phyloP scores from a whole-genome alignment of 2,888 invertebrate species.

The Caradrina clavipalpis region DNA sequence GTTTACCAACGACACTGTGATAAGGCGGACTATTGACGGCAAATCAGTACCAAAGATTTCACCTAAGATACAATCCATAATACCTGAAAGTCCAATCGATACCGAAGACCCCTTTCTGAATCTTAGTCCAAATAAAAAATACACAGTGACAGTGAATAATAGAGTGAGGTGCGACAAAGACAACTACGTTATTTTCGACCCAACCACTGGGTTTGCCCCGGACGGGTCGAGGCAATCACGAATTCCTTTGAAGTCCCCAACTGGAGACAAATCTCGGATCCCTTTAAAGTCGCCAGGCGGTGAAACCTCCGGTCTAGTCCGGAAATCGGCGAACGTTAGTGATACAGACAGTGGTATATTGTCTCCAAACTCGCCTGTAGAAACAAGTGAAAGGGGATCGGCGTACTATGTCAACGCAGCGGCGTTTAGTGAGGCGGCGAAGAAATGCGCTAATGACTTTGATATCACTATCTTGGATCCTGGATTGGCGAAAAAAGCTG shows the following conservation, averaged over 20 bases:
- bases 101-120: constrained; percentile 87
- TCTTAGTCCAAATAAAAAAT: constrained; percentile 89
- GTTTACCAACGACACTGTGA: constrained; percentile 85
- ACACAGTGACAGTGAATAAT: constrained; percentile 88
- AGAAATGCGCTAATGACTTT: constrained; percentile 77
- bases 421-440: constrained; percentile 82
- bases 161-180: constrained; percentile 89
- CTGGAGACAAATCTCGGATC: constrained; percentile 80
- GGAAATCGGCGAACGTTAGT: constrained; percentile 88
- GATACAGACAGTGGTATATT: constrained; percentile 92
- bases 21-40: constrained; percentile 85
- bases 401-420: constrained; percentile 85
- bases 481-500: constrained; percentile 84
- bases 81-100: constrained; percentile 89
- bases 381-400: constrained; percentile 81
- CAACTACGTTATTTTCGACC: constrained; percentile 89
- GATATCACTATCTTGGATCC: constrained; percentile 87
- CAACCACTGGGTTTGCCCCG: constrained; percentile 86
- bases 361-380: constrained; percentile 92
- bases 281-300: constrained; percentile 81
- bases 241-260: constrained; percentile 78
- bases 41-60: constrained; percentile 87
- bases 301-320: constrained; percentile 76
- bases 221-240: constrained; percentile 75
- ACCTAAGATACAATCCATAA: constrained; percentile 89